A percentile compares a stretch with the other conserved stretches of the same genome.
phyloP scores from a whole-genome alignment of 2,888 invertebrate genomes.

The Conchocele bisecta region DNA sequence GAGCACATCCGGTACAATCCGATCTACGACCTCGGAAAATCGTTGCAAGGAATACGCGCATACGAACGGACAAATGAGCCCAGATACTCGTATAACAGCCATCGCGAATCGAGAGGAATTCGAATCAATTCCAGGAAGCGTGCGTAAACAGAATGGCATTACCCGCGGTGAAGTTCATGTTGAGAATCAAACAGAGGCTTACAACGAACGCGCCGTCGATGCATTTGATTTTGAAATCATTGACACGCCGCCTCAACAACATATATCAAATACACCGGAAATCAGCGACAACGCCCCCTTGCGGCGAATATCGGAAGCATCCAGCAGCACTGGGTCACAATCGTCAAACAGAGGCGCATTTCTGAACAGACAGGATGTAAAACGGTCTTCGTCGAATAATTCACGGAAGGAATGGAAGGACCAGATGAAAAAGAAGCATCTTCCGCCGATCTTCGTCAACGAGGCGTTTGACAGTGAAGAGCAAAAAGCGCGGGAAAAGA shows the following conservation, averaged over 20 bases:
- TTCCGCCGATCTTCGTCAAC: constrained; percentile 73
- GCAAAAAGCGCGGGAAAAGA: constrained; percentile 10
- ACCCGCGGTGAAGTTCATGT: constrained; percentile 35
- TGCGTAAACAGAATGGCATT: constrained; percentile 39
- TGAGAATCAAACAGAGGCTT: constrained; percentile 25
- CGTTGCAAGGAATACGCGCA: constrained; percentile 23
- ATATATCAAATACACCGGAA: not conserved
- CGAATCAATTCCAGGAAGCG: not conserved
- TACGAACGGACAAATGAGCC: constrained; percentile 35
- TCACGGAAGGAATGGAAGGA: constrained; percentile 71
- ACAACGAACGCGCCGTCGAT: constrained; percentile 47
- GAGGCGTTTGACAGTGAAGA: constrained; percentile 64
- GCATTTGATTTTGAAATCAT: constrained; percentile 16
- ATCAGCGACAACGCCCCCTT: not conserved
- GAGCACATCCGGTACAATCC: constrained; percentile 38
- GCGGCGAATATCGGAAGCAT: not conserved
- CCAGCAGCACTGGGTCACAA: not conserved
- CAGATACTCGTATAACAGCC: constrained; percentile 1
- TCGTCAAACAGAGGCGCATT: constrained; percentile 9
- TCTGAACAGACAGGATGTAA: constrained; percentile 38
- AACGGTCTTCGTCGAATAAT: constrained; percentile 54
- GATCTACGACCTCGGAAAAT: constrained; percentile 45
- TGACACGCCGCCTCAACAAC: not conserved
- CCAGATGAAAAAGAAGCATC: constrained; percentile 72
- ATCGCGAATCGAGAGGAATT: not conserved